Conservation (phyloP, 2,797 vertebrate species). For the Epinephelus coioides region DNA sequence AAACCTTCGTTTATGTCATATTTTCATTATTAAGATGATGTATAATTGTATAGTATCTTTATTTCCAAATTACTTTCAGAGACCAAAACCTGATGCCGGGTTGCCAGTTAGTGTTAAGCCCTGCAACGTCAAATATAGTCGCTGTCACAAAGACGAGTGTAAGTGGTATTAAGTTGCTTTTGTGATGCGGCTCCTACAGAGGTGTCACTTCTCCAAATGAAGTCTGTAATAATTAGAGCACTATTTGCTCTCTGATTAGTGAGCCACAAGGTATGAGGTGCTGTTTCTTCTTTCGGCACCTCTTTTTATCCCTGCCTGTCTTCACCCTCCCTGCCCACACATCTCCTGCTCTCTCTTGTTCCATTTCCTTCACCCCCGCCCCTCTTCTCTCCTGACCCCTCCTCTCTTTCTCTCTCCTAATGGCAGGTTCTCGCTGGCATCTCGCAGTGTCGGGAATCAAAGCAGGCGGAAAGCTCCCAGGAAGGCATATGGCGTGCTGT, state of each 20-base stretch:
- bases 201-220: slow-evolving; percentile 36
- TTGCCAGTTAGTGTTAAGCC: too few relatives aligned
- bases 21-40: too few relatives aligned
- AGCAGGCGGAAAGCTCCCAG: slow-evolving; percentile 66
- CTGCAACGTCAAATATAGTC: too few relatives aligned
- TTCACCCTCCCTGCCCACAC: slow-evolving; percentile 6
- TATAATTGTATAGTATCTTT: too few relatives aligned
- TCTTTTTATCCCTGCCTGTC: slow-evolving; percentile 19
- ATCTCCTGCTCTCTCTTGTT: slow-evolving; percentile 4
- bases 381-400: slow-evolving; percentile 15
- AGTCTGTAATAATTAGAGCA: slow-evolving; percentile 64
- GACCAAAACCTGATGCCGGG: too few relatives aligned
- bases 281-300: not conserved
- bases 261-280: slow-evolving; percentile 18
- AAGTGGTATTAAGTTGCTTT: slow-evolving; percentile 16
- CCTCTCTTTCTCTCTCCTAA: slow-evolving; percentile 33
- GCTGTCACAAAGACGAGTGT: too few relatives aligned
- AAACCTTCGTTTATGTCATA: too few relatives aligned
- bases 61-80: too few relatives aligned
- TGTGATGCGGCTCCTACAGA: slow-evolving; percentile 17
- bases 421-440: slow-evolving; percentile 49
- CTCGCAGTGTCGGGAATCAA: slow-evolving; percentile 66
- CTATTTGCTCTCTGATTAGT: slow-evolving; percentile 49
- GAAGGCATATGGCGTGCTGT: slow-evolving; percentile 51
- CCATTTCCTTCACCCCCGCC: not conserved